A percentile compares a stretch with the other conserved stretches of the same genome.
phyloP scores from a whole-genome alignment of 2,113 vertebrate genomes.

The Vidua chalybeata region DNA sequence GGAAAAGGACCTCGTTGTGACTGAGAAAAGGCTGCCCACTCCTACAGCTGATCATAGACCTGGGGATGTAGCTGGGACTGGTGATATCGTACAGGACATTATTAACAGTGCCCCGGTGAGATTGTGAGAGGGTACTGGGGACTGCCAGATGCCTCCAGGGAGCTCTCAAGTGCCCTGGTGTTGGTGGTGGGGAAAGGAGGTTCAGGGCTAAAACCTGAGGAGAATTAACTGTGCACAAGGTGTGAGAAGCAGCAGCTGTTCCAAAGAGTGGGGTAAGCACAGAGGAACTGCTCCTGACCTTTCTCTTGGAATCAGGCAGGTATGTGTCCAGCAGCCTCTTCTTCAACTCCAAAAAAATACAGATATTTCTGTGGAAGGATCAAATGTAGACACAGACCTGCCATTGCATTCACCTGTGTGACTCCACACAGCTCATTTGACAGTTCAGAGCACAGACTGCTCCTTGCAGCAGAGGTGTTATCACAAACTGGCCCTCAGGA shows the following conservation, averaged over 20 bases:
- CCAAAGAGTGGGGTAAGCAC: conserved; percentile 29
- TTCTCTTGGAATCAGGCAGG: not conserved
- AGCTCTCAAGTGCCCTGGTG: not conserved
- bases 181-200: fast-evolving
- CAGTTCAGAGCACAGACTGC: not conserved
- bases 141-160: not conserved
- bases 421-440: not conserved
- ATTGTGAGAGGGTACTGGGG: not conserved
- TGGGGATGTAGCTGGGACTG: not conserved
- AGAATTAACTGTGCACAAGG: not conserved
- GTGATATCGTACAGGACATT: not conserved
- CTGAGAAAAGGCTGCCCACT: not conserved
- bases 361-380: not conserved
- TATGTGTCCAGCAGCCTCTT: not conserved
- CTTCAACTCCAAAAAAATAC: not conserved
- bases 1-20: not conserved
- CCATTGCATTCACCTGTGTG: not conserved
- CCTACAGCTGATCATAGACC: not conserved
- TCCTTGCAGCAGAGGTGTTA: not conserved
- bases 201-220: not conserved
- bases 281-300: not conserved
- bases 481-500: not conserved
- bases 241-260: conserved; percentile 19
- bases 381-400: not conserved
- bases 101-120: not conserved